Evolutionary conservation across 2,888 invertebrate genomes (phyloP), one percentile per base, ranked within the genome.

Genomic region (Spodoptera picta): DNA sequence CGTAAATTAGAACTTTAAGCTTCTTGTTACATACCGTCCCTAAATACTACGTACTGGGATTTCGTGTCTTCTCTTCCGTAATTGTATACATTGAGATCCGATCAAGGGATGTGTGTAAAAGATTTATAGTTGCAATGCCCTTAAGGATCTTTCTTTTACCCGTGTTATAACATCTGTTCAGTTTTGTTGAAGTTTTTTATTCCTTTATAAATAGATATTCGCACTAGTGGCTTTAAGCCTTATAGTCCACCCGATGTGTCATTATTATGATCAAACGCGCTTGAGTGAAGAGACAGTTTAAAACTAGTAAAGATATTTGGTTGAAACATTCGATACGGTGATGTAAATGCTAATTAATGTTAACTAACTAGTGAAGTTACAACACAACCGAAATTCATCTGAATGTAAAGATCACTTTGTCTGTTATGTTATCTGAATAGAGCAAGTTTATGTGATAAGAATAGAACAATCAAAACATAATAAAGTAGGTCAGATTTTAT

Each of bases 1-100:
- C 81, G 82, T 80, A 84, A 89, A 89, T 90, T 86, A 86, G 85
- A 81, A 72, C 80, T 70, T 60, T 79, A 76, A 83, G 85, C 83
- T 74, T 85, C 87, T 84, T 83, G 83, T 87, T 87, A 83, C 83
- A 73, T 65, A 73, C 73, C 69, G 65, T 62, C 66, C 77, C 65
- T 24, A 68, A 73, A 66, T 58, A 45, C 52, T 65, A 50, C 47
- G 50, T 63, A 62, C 57, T 45, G 50, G 60, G 57, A 65, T 69
- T 63, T 57, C 52, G 44, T 66, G 73, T 69, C 46, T 70, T 73
- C 58, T 70, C 69, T 72, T 69, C 63, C 73, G 61, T 66, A 76
- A 72, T 72, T 76, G 54, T 71, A 69, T 63, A 61, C 71, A 56
- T 55, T 58, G n/a, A 52, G 65, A 67, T 66, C 56, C 57, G 65